Base-by-base conservation (phyloP, 2,888 invertebrate species). In the Alcis repandata region DNA sequence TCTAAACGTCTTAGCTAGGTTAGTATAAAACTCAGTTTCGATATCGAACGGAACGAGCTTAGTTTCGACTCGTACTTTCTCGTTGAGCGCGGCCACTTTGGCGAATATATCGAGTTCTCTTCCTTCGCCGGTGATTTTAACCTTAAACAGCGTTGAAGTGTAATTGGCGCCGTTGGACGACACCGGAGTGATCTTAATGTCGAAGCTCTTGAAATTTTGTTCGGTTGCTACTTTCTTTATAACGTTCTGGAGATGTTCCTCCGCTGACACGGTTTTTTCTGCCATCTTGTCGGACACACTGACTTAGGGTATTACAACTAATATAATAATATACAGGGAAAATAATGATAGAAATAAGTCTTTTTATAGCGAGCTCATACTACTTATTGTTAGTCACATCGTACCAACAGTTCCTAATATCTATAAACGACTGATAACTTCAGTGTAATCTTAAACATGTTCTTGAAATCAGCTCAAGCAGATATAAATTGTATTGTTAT, bases 1-100 rank as follows among this genome's bases (percentile, higher is more conserved):
- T 11, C 75, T 67, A 59, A 74, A 84, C 0, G 67, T 57, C 17
- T 68, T 69, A 3, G 59, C 10, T 7, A 63, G 11, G 19, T 32
- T 36, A 4, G 45, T 51, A 22, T 63, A 58, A 10, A 58, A 27
- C 11, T 36, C 36, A 9, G 11, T 13, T 46, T 57, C 48, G 1
- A n/a, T 19, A 11, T 36, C 46, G 38, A 33, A 57, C 13, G 45
- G 15, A 32, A 38, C 22, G 7, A 46, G 7, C 20, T 36, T 15
- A 1, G 15, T 22, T 8, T 13, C 2, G 0, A 8, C 38, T 13
- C 46, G 19, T 17, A 57, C 22, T 2, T 22, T 20, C n/a, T 46
- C 46, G 22, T 22, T 22, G 1, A 46, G 13, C 17, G 46, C 57
- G 22, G 57, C 46, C 1, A 46, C 57, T 38, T 57, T 57, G 4